Conservation (phyloP, 92 coral and sea anemone genomes). For the Porites lobata region DNA sequence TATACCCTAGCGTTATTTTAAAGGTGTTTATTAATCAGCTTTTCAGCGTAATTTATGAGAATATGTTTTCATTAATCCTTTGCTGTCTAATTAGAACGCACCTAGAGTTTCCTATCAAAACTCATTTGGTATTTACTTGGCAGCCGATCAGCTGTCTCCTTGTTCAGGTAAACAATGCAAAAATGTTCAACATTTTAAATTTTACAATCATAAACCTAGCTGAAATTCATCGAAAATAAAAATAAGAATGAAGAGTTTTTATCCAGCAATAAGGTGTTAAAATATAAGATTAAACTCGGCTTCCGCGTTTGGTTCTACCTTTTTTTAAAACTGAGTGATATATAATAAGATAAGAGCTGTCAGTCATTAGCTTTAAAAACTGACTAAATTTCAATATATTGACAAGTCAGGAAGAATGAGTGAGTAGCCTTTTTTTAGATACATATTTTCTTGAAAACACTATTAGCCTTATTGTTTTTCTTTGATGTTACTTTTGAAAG, state of each 20-base stretch:
- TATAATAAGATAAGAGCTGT: neutral
- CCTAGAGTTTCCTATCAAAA: neutral
- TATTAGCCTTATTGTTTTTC: conserved; percentile 2
- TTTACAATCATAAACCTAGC: neutral
- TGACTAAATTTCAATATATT: conserved; percentile 6
- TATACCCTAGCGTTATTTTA: neutral
- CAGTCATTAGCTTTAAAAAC: conserved; percentile 3
- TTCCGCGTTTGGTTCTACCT: neutral
- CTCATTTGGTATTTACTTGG: neutral
- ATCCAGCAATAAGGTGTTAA: too few species aligned
- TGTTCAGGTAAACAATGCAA: conserved; percentile 2
- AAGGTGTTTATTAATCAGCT: neutral
- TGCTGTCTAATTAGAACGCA: neutral
- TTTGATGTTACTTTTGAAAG: conserved; percentile 21
- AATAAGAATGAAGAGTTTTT: too few species aligned
- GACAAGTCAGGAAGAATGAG: neutral
- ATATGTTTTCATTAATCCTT: conserved; percentile 19
- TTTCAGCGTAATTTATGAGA: conserved; percentile 3
- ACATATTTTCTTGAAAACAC: neutral
- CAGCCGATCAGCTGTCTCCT: neutral
- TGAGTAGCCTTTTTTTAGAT: neutral
- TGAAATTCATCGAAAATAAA: too few species aligned
- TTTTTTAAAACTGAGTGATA: neutral
- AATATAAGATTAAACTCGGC: neutral
- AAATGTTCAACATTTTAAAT: conserved; percentile 4